Conservation (phyloP, 2,113 vertebrate genomes). For the Leptobrachium ailaonicum region DNA sequence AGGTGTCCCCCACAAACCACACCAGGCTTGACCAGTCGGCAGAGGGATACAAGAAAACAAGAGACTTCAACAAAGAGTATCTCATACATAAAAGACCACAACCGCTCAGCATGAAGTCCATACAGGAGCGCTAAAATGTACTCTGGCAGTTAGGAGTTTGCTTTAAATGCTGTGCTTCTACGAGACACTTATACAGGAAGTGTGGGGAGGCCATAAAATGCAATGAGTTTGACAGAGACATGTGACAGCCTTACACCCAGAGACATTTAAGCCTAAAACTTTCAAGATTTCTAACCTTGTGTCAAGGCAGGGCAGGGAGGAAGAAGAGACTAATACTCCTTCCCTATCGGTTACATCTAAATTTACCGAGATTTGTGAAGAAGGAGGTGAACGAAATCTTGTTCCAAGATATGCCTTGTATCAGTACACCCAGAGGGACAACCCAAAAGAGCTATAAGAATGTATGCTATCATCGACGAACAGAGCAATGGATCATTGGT, state of each 20-base stretch:
- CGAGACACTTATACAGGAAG: too few relatives aligned
- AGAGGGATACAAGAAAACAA: not conserved
- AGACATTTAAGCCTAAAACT: not conserved
- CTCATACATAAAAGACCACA: too few relatives aligned
- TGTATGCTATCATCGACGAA: too few relatives aligned
- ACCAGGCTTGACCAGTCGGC: not conserved
- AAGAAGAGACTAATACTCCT: constrained; percentile 1
- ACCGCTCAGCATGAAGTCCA: not conserved
- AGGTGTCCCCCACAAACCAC: not conserved
- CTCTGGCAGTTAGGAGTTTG: too few relatives aligned
- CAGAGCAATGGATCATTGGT: too few relatives aligned
- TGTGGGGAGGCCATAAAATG: too few relatives aligned
- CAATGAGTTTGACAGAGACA: too few relatives aligned
- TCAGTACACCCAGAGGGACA: too few relatives aligned
- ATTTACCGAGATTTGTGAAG: not conserved
- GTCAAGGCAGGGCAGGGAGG: not conserved
- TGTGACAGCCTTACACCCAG: not conserved
- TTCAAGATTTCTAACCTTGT: not conserved
- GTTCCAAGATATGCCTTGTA: constrained; percentile 36
- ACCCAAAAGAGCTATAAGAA: too few relatives aligned
- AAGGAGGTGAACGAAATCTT: constrained; percentile 21
- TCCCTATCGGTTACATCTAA: not conserved
- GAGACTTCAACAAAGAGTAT: too few relatives aligned
- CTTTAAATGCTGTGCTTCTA: too few relatives aligned
- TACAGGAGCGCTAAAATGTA: not conserved